Evolutionary conservation across 2,113 vertebrate species (phyloP), one percentile per base, ranked within the genome.

Genomic region (Tamias sibiricus): DNA sequence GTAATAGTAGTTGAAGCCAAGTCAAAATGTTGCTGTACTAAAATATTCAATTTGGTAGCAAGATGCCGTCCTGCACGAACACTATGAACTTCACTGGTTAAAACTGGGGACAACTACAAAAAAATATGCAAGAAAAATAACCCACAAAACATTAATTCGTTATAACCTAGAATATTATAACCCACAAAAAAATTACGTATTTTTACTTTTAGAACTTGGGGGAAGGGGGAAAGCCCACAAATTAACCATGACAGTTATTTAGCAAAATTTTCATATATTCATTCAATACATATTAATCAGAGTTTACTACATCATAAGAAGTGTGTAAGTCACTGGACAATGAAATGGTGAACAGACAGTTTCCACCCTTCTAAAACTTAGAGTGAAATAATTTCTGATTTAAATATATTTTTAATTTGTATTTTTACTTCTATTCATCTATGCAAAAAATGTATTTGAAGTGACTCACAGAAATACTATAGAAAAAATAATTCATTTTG

Each of bases 1-100:
- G 99, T 99, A 97, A 99, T 99, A 68, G 99, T 99, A 97, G 99
- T 99, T 90, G 99, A 99, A 90, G 99, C 99, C 99, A 99, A 98
- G 98, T 99, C 99, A 85, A 99, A 99, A 98, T 99, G 99, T 54
- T 99, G 99, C 95, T 99, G 99, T n/a, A 99, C 99, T 94, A 99
- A 98, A 97, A 99, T 98, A 95, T 99, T 99, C 92, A 99, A 98
- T 97, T 99, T 99, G 84, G 99, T 99, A 95, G 99, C 99, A 84
- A 99, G 98, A 97, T 99, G 99, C 22, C 99, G 98, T 80, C 99
- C 99, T 1, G 99, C 99, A 28, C 99, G 99, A 75, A 99, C 99
- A 89, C 99, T 99, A 98, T 99, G 99, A 42, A 99, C 99, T 98
- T 99, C 99, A 22, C 99, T 99, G 97, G 98, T 99, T 96, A 99